Evolutionary conservation across 2,797 vertebrate species (phyloP), one percentile per base, ranked within the genome.

Genomic region (Epinephelus malabaricus): DNA sequence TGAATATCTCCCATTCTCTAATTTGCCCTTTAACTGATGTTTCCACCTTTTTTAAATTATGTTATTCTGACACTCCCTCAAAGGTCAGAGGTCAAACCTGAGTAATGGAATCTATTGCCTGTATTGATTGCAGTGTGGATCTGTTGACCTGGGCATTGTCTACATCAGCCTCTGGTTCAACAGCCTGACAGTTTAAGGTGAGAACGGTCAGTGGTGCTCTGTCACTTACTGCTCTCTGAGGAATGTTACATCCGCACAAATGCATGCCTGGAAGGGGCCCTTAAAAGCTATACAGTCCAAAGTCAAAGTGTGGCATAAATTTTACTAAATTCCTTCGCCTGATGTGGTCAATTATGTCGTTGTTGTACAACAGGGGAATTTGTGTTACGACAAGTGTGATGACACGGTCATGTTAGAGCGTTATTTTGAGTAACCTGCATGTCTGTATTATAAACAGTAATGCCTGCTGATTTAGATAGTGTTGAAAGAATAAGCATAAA

Each of bases 101-200:
- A 87, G 76, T 90, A 87, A 90, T 90, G 91, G 81, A 90, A 84
- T 86, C 77, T 83, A n/a, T 90, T 83, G 83, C 86, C 89, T 84
- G 79, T 87, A 81, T 88, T 92, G 87, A 91, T 88, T 87, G 82
- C 62, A 79, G 78, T 17, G 69, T 38, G 62, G 90, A 87, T 87
- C 88, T 84, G 73, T 76, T 90, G 92, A 94, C 92, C 91, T 63
- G 83, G 46, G 72, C 80, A 92, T 93, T 93, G 91, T 94, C 89
- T 84, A 14, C 86, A 51, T 69, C 76, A 81, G 87, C 88, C 85
- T 82, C 81, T 34, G 90, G 85, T 93, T 92, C 87, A 91, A 69
- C 53, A 70, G 73, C 54, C 83, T 87, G 91, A 92, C 89, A 89
- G 88, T 89, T 90, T 77, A 73, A 90, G 88, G 77, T 90, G 86